phyloP scores from a whole-genome alignment of 2,888 invertebrate genomes.

The Heteromurus nitidus region DNA sequence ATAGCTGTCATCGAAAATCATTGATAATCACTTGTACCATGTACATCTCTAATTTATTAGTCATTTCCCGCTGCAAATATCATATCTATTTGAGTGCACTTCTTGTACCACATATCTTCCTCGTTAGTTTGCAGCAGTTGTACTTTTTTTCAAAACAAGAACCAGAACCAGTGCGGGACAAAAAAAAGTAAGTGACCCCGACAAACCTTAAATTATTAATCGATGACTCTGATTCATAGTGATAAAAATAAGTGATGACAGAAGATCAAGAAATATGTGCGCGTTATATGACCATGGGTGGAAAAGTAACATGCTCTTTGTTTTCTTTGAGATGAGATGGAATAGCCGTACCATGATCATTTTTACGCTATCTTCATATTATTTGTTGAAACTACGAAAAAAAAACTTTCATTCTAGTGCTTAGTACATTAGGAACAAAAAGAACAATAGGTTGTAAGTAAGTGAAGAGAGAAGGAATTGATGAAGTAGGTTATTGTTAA shows the following conservation, averaged over 20 bases:
- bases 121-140: too few relatives aligned
- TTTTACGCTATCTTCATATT: too few relatives aligned
- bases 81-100: neutral
- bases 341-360: too few relatives aligned
- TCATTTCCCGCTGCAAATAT: neutral
- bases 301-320: neutral
- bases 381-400: too few relatives aligned
- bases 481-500: neutral
- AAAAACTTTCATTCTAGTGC: too few relatives aligned
- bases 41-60: constrained; percentile 6
- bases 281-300: constrained; percentile 13
- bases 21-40: neutral
- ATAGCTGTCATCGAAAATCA: neutral
- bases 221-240: neutral
- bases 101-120: neutral
- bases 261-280: constrained; percentile 8
- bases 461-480: neutral
- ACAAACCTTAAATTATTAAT: neutral
- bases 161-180: neutral
- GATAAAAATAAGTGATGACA: constrained; percentile 18
- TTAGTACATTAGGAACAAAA: too few relatives aligned
- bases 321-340: too few relatives aligned
- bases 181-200: constrained; percentile 1
- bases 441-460: neutral
- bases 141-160: too few relatives aligned